These are phyloP conservation scores for Dendrocincla tyrannina DNA, from an alignment of 2,797 vertebrate genomes.

Conservation along the genomic window DNA sequence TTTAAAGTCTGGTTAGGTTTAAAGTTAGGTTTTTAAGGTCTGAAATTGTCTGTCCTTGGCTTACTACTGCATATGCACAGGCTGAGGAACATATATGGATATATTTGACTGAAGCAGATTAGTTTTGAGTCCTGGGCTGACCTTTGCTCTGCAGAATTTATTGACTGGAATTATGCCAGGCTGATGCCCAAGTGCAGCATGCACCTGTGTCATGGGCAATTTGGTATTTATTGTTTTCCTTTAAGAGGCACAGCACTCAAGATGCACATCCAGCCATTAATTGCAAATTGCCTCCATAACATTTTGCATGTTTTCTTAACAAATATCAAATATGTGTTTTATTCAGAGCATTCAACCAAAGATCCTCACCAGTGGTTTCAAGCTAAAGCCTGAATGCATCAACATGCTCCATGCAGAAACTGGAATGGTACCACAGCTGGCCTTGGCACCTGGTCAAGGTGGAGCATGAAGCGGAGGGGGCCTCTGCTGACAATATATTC, in stretches of 20 bases:
- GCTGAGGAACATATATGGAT: background rate
- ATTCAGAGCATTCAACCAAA: background rate
- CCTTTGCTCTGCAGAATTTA: background rate
- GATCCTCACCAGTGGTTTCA: background rate
- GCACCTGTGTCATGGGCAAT: background rate
- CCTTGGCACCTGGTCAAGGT: background rate
- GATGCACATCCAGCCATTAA: background rate
- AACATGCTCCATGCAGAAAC: rapidly evolving
- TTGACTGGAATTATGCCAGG: background rate
- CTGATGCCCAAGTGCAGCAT: background rate
- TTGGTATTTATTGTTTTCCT: background rate
- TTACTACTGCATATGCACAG: rapidly evolving
- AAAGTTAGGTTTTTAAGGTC: background rate
- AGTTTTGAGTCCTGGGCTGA: background rate
- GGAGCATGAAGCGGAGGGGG: background rate
- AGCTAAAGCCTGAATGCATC: background rate
- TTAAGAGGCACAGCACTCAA: background rate
- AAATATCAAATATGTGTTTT: background rate
- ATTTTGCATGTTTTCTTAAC: background rate
- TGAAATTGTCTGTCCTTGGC: background rate
- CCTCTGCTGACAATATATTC: rapidly evolving
- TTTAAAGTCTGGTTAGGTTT: background rate
- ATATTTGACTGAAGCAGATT: background rate
- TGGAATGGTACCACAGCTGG: background rate
- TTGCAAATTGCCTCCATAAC: background rate